A percentile compares a stretch with the other conserved stretches of the same genome.
phyloP scores from a whole-genome alignment of 2,888 invertebrate genomes.

The Tineola bisselliella region DNA sequence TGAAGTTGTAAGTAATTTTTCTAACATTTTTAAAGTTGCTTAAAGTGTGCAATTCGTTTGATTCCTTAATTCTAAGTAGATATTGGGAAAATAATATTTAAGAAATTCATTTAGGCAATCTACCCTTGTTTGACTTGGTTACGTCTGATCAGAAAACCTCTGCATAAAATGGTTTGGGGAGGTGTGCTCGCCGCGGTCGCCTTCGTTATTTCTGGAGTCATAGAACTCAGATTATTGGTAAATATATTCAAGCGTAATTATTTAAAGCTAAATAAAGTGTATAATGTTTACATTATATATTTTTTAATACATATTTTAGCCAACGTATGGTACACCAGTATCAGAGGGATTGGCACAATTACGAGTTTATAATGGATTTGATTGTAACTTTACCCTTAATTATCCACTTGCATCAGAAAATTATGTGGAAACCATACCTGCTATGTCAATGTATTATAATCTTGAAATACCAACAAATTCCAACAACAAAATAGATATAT shows the following conservation, averaged over 20 bases:
- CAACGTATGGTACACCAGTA: slow-evolving; percentile 70
- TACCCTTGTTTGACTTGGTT: slow-evolving; percentile 83
- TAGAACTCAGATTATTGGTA: slow-evolving; percentile 81
- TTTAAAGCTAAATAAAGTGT: neutral
- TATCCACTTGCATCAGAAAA: slow-evolving; percentile 20
- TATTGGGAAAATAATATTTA: neutral
- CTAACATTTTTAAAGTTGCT: neutral
- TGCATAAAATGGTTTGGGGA: slow-evolving; percentile 88
- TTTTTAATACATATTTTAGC: slow-evolving; percentile 36
- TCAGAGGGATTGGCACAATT: slow-evolving; percentile 69
- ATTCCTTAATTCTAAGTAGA: too few relatives aligned
- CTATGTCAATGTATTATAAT: slow-evolving; percentile 48
- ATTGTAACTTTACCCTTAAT: slow-evolving; percentile 61
- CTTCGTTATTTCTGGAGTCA: slow-evolving; percentile 88
- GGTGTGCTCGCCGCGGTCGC: slow-evolving; percentile 86
- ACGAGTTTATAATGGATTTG: slow-evolving; percentile 75
- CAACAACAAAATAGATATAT: slow-evolving; percentile 29
- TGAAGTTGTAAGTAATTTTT: slow-evolving; percentile 66
- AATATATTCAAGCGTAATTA: slow-evolving; percentile 15
- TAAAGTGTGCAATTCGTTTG: neutral
- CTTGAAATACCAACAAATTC: slow-evolving; percentile 38
- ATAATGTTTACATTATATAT: slow-evolving; percentile 2
- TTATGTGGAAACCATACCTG: slow-evolving; percentile 29
- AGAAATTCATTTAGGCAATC: slow-evolving; percentile 58
- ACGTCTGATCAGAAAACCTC: slow-evolving; percentile 75